A percentile compares a stretch with the other conserved stretches of the same genome.
Conservation (phyloP, 2,797 vertebrate genomes). For the Gymnothorax javanicus region DNA sequence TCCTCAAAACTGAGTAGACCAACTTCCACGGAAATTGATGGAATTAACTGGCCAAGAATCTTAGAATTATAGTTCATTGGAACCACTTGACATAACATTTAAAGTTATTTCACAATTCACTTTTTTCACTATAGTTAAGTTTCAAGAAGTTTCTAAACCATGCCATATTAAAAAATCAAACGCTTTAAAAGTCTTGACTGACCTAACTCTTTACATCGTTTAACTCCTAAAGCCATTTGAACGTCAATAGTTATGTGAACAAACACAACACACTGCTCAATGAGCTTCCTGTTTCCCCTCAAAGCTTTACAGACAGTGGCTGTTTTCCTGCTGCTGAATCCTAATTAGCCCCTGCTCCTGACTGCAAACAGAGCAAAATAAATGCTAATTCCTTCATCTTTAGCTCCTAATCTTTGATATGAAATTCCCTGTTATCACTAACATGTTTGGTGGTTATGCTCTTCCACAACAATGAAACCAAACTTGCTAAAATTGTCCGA, state of each 20-base stretch:
- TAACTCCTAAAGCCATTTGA: not conserved
- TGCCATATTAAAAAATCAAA: not conserved
- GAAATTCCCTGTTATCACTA: not conserved
- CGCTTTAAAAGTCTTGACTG: not conserved
- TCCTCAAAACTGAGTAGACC: no score
- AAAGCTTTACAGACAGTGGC: not conserved
- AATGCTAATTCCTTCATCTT: not conserved
- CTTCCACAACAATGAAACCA: not conserved
- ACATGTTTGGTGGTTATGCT: not conserved
- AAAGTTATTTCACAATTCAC: no score
- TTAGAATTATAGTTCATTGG: no score
- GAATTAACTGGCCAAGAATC: no score
- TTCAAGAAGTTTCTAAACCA: not conserved
- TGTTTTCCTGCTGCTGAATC: not conserved
- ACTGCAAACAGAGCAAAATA: not conserved
- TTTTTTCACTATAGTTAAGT: not conserved
- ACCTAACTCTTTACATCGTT: not conserved
- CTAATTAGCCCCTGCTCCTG: not conserved
- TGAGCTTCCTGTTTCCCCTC: not conserved
- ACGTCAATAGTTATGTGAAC: not conserved
- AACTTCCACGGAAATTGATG: no score
- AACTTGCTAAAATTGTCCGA: not conserved
- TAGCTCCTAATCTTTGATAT: not conserved
- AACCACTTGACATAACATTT: no score
- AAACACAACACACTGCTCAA: not conserved